phyloP scores from a whole-genome alignment of 2,888 invertebrate genomes.

The Hartigia nigra region DNA sequence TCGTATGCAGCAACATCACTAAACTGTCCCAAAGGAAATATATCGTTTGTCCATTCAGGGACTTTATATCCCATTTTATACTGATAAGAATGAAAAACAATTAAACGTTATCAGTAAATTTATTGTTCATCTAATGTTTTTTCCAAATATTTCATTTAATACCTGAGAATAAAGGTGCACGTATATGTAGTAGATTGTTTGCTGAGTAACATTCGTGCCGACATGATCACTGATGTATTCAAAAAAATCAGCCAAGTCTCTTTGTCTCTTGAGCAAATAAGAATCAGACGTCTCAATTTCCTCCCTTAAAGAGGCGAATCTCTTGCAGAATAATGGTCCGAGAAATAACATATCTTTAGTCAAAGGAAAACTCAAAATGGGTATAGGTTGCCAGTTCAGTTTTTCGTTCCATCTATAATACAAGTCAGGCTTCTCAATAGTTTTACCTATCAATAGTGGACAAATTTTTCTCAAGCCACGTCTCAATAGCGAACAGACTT shows the following conservation, averaged over 20 bases:
- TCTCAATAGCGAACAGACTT: too few species aligned
- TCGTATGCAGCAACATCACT: slow-evolving; percentile 13
- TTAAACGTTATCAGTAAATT: too few species aligned
- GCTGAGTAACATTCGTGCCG: slow-evolving; percentile 15
- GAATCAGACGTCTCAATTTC: not conserved
- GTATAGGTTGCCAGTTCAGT: slow-evolving; percentile 28
- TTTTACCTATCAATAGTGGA: too few species aligned
- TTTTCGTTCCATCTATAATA: slow-evolving; percentile 20
- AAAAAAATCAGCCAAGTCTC: slow-evolving; percentile 9
- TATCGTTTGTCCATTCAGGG: too few species aligned
- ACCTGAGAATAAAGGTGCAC: slow-evolving; percentile 12
- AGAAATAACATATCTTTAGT: not conserved
- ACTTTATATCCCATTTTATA: too few species aligned
- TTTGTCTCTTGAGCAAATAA: not conserved
- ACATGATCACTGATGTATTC: slow-evolving; percentile 7
- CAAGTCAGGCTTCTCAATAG: too few species aligned
- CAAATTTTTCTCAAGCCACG: too few species aligned
- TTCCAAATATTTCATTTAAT: not conserved
- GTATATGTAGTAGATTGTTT: slow-evolving; percentile 7
- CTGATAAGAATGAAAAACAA: too few species aligned
- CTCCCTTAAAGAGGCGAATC: not conserved
- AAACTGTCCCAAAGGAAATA: slow-evolving; percentile 9
- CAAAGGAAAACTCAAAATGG: not conserved
- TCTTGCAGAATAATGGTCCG: not conserved
- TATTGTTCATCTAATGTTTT: too few species aligned